Evolutionary conservation across 2,113 vertebrate genomes (phyloP), one percentile per base, ranked within the genome.

Genomic region (Leptobrachium leishanense): DNA sequence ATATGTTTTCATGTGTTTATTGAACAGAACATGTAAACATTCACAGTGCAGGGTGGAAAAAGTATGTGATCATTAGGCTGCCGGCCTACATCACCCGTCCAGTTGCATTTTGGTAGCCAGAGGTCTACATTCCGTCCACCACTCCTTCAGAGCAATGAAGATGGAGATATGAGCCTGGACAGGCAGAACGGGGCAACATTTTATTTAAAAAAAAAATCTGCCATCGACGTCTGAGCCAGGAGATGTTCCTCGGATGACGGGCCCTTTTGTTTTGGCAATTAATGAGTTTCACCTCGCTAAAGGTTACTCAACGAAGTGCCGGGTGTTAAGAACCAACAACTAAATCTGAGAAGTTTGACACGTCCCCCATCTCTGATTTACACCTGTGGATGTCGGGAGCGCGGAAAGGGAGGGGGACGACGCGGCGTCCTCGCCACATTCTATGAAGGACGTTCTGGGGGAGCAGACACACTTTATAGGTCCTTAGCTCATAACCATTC

Each of bases 401-500:
- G 5, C 13, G 62, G 62, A 64, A 39, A 5, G 31, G 20, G 62
- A 20, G 43, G 43, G 13, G 41, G 13, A 69, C 7, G 43, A 46
- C 13, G 44, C 13, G 40, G 67, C 11, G 75, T 76, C 75, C 65
- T 68, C 40, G 8, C 40, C 43, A 50, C 40, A 20, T 42, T 40
- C 20, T 31, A 44, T 76, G 15, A 76, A 68, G 75, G 65, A n/a
- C 65, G 15, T 57, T 11, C n/a, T 15, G 54, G 42, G 20, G 43
- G 2, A 40, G 20, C 44, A 59, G 15, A n/a, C 12, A 40, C 43
- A 10, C 53, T 71, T 71, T 71, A 78, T 71, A 53, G 57, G 31
- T 71, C 43, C 68, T 59, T 46, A 41, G 46, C 67, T 70, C 54
- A 39, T 62, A 46, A 70, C 67, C 57, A 9, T 79, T 55, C 46